Evolutionary conservation across 1,140 invertebrate species (phyloP), one percentile per base, ranked within the genome.

Genomic region (Brachionus calyciflorus): DNA sequence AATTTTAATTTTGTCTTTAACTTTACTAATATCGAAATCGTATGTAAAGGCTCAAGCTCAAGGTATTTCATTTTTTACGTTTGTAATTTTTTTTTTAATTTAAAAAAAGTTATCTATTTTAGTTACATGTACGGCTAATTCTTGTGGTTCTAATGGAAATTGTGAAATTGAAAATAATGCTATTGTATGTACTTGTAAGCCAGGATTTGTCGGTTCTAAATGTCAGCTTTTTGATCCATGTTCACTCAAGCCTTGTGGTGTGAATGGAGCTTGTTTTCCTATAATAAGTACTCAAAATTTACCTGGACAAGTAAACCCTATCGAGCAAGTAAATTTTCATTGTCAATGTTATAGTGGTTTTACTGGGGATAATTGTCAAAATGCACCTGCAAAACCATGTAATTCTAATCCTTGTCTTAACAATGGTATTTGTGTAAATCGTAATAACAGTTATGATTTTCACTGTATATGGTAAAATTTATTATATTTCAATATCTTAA

Each of bases 331-430:
- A 40, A 26, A 14, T 55, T 73, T 51, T 55, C 69, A 73, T 55
- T 73, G 69, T n/a, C 69, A 73, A 73, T 73, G 69, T 24, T 73
- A 73, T 33, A 73, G 69, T 41, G 69, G 69, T n/a, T 73, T 73
- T 51, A 28, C n/a, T 26, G 69, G 69, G 7, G 69, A 51, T 7
- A 51, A 73, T 55, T 73, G 69, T 26, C 46, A 73, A 55, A 73
- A 49, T 55, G 46, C 17, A 0, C 69, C 69, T 21, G 19, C 69
- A 9, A 49, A 73, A 37, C 69, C 69, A 21, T 73, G 69, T 40
- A 51, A 55, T 41, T 73, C 69, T 26, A 51, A 51, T 51, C 69
- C 69, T 6, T 73, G 69, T n/a, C 30, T 73, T 51, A 73, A 73
- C 24, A 49, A 49, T 21, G 69, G 44, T 14, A 26, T 73, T 41